Conservation (phyloP, 2,888 invertebrate species). For the Elmis aenea region DNA sequence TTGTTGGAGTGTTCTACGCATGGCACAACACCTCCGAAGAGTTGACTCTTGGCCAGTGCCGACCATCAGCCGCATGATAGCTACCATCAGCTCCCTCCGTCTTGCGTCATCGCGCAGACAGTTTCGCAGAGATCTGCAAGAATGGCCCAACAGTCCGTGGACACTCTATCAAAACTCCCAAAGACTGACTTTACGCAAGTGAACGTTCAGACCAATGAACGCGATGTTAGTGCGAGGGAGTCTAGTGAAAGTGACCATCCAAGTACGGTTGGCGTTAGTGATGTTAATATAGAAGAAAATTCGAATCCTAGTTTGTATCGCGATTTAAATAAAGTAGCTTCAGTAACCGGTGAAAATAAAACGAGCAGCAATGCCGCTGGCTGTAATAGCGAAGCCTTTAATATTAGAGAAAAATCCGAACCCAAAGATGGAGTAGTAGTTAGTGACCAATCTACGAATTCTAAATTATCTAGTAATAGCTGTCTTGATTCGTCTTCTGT, state of each 20-base stretch:
- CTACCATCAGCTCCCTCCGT: slow-evolving; percentile 28
- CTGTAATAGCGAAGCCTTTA: too few species aligned
- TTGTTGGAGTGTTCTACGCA: slow-evolving; percentile 39
- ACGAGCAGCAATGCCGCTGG: too few species aligned
- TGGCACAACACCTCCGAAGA: slow-evolving; percentile 37
- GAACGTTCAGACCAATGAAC: slow-evolving; percentile 18
- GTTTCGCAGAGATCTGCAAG: slow-evolving; percentile 46
- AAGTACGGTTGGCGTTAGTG: too few species aligned
- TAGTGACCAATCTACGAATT: too few species aligned
- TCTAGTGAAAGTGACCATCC: slow-evolving; percentile 4
- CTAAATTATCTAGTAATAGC: slow-evolving; percentile 13
- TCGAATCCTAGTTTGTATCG: too few species aligned
- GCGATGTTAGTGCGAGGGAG: slow-evolving; percentile 12
- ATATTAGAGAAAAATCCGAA: slow-evolving; percentile 2
- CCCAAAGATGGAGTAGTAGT: slow-evolving; percentile 4
- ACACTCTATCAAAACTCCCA: slow-evolving; percentile 25
- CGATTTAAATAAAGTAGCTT: too few species aligned
- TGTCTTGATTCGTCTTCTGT: slow-evolving; percentile 11
- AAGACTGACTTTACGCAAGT: slow-evolving; percentile 24
- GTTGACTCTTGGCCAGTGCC: slow-evolving; percentile 33
- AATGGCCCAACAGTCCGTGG: slow-evolving; percentile 44
- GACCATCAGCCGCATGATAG: slow-evolving; percentile 40
- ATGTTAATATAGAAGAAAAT: too few species aligned
- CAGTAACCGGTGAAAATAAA: too few species aligned
- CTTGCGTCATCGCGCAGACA: slow-evolving; percentile 44